These are phyloP conservation scores for Neomorphus geoffroyi DNA, from an alignment of 2,797 vertebrate species.

Conservation along the genomic window DNA sequence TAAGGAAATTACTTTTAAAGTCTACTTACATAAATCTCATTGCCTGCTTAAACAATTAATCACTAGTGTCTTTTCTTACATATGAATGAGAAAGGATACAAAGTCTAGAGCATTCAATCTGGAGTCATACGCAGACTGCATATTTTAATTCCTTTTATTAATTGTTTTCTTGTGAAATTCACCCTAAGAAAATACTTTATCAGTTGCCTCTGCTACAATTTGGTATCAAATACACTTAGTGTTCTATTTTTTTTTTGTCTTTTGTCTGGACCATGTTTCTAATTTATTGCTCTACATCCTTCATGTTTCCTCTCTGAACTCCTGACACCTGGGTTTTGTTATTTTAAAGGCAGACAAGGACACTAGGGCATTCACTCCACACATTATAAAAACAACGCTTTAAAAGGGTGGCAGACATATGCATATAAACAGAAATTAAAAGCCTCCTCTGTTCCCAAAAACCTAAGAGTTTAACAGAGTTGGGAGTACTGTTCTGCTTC, in stretches of 20 bases:
- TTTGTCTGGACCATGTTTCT: constrained; percentile 68
- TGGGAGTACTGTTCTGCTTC: not conserved
- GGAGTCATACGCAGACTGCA: constrained; percentile 22
- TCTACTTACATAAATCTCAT: not conserved
- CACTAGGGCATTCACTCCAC: constrained; percentile 57
- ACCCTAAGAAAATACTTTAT: constrained; percentile 63
- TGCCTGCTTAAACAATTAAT: not conserved
- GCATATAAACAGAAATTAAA: not conserved
- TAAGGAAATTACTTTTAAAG: not conserved
- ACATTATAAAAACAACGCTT: constrained; percentile 64
- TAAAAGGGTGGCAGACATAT: constrained; percentile 41
- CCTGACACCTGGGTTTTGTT: constrained; percentile 74
- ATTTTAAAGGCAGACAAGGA: constrained; percentile 58
- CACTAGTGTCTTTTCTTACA: not conserved
- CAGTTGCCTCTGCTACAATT: constrained; percentile 57
- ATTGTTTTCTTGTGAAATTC: constrained; percentile 66
- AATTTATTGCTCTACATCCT: constrained; percentile 72
- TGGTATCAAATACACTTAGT: constrained; percentile 16
- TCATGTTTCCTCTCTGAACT: constrained; percentile 61
- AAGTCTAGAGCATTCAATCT: not conserved
- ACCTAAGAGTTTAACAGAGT: not conserved
- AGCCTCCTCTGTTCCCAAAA: not conserved
- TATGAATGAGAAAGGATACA: not conserved
- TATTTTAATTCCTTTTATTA: constrained; percentile 66
- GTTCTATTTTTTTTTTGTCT: constrained; percentile 13